phyloP scores from a whole-genome alignment of 2,113 vertebrate species.

The Oryzias melastigma region DNA sequence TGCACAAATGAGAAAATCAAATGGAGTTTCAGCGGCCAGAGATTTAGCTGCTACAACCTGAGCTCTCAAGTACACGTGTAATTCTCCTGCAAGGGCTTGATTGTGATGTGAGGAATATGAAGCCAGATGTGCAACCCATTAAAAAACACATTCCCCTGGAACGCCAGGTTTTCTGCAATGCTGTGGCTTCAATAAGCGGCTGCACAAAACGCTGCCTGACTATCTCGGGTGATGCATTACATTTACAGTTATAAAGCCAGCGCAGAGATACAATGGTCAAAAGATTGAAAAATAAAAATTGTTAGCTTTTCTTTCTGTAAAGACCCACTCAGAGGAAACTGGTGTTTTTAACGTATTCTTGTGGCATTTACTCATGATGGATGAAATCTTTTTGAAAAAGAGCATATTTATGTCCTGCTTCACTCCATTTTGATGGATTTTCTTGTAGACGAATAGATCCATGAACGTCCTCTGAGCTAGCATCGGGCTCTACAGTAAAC shows the following conservation, averaged over 20 bases:
- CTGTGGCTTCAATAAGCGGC: not conserved
- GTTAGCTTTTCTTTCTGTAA: not conserved
- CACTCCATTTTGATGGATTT: no score
- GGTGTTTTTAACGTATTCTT: no score
- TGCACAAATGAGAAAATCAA: slow-evolving; percentile 2
- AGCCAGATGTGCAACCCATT: no score
- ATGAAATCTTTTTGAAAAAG: no score
- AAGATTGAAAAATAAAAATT: not conserved
- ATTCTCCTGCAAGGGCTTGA: not conserved
- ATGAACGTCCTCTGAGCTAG: no score
- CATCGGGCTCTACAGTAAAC: no score
- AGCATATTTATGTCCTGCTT: no score
- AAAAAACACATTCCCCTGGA: not conserved
- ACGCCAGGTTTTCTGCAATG: not conserved
- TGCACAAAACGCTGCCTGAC: not conserved
- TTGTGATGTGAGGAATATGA: not conserved
- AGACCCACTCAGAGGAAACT: no score
- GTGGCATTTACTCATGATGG: no score
- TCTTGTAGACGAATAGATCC: no score
- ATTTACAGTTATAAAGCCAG: not conserved
- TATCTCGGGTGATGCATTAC: not conserved
- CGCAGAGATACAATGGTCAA: not conserved
- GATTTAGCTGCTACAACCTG: not conserved
- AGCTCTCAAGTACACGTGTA: not conserved
- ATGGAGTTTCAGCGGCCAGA: not conserved